Evolutionary conservation across 1,140 invertebrate species (phyloP).

Genomic region (Diabrotica virgifera): DNA sequence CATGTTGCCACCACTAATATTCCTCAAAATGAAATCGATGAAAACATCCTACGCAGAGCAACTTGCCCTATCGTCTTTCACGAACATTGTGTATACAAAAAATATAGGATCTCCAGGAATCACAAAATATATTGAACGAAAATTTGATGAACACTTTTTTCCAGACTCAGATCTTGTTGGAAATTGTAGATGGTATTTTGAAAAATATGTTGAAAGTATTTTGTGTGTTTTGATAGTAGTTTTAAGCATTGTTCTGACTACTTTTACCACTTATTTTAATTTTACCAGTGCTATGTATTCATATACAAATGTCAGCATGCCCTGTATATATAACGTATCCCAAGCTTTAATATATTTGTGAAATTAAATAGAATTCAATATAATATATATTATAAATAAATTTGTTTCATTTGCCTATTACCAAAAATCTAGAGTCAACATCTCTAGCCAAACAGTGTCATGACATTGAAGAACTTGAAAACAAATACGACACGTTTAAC

Average conservation of each 20-base stretch:
- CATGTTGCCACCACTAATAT: constrained; percentile 81
- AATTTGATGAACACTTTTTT: constrained; percentile 14
- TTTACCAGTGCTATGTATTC: constrained; percentile 57
- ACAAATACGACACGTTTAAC: too few relatives aligned
- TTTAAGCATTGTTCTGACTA: constrained; percentile 56
- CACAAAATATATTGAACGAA: constrained; percentile 17
- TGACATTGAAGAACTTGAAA: too few relatives aligned
- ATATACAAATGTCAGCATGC: constrained; percentile 54
- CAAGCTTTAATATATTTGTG: constrained; percentile 29
- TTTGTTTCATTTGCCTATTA: too few relatives aligned
- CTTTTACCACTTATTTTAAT: constrained; percentile 61
- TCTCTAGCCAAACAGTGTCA: too few relatives aligned
- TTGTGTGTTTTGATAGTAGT: constrained; percentile 43
- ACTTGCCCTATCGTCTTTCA: constrained; percentile 29
- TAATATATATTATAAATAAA: too few relatives aligned
- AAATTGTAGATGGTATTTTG: constrained; percentile 12
- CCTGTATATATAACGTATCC: constrained; percentile 60
- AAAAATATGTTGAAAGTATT: constrained; percentile 39
- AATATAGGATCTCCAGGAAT: not conserved
- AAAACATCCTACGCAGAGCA: constrained; percentile 26
- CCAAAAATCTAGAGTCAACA: too few relatives aligned
- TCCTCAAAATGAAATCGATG: constrained; percentile 54
- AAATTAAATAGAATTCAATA: constrained; percentile 5
- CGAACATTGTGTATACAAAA: constrained; percentile 22
- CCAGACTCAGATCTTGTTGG: not conserved